Conservation (phyloP, 64 coral and sea anemone species). For the Cladopsammia gracilis region DNA sequence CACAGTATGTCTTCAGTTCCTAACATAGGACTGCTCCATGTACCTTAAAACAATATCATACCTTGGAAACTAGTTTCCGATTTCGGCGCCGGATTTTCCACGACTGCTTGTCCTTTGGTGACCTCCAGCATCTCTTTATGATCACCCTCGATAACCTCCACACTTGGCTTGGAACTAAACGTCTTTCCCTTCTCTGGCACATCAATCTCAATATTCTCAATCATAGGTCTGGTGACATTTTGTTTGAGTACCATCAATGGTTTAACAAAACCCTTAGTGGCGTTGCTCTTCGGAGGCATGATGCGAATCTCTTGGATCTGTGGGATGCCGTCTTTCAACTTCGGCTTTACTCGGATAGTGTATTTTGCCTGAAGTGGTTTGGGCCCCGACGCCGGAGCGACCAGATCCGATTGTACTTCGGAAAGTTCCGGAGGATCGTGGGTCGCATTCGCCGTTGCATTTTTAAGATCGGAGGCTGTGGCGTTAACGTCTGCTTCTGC, state of each 20-base stretch:
- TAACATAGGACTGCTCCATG: too few relatives aligned
- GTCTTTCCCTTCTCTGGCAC: constrained; percentile 66
- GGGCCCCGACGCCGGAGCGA: constrained; percentile 64
- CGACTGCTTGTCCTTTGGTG: neutral
- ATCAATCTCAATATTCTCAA: constrained; percentile 86
- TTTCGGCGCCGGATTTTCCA: constrained; percentile 21
- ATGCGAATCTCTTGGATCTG: constrained; percentile 82
- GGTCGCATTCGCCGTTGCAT: neutral
- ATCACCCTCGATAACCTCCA: constrained; percentile 47
- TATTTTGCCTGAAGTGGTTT: constrained; percentile 80
- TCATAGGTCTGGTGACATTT: constrained; percentile 76
- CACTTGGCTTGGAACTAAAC: constrained; percentile 69
- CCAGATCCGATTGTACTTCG: constrained; percentile 59
- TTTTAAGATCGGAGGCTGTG: neutral
- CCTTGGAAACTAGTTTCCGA: constrained; percentile 1
- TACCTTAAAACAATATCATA: neutral
- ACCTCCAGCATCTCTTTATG: constrained; percentile 24
- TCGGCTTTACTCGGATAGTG: constrained; percentile 73
- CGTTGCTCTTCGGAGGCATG: constrained; percentile 62
- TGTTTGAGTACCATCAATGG: constrained; percentile 79
- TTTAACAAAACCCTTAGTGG: constrained; percentile 10
- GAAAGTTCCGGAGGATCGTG: constrained; percentile 23
- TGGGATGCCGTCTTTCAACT: constrained; percentile 68
- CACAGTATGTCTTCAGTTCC: too few relatives aligned
- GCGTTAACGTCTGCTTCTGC: neutral